These are phyloP conservation scores for Molanna angustata DNA, from an alignment of 2,888 invertebrate genomes.

Conservation along the genomic window DNA sequence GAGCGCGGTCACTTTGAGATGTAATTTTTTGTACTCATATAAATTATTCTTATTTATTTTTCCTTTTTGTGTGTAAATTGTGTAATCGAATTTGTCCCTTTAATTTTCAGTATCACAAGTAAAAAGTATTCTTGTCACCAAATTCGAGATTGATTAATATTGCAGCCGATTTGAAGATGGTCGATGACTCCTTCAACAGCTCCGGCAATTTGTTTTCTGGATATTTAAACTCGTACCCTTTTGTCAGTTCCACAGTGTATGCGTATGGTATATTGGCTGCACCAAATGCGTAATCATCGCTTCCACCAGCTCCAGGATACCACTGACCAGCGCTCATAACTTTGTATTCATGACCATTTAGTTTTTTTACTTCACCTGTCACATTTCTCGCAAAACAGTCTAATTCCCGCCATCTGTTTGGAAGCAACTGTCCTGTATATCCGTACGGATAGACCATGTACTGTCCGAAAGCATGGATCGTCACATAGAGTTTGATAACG, in stretches of 20 bases:
- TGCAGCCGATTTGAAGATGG: constrained; percentile 2
- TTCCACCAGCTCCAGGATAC: constrained; percentile 61
- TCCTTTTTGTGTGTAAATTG: too few species aligned
- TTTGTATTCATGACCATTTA: constrained; percentile 48
- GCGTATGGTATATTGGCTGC: constrained; percentile 53
- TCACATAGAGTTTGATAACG: constrained; percentile 62
- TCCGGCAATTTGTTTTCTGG: constrained; percentile 49
- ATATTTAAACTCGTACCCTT: constrained; percentile 61
- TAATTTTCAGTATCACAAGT: too few species aligned
- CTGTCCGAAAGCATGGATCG: constrained; percentile 67
- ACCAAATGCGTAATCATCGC: constrained; percentile 61
- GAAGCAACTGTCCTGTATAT: constrained; percentile 50
- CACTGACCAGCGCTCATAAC: constrained; percentile 55
- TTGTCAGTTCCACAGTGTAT: constrained; percentile 61
- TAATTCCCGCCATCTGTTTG: constrained; percentile 50
- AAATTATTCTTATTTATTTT: too few species aligned
- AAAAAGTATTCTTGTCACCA: background rate
- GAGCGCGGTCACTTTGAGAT: too few species aligned
- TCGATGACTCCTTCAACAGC: background rate
- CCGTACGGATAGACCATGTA: constrained; percentile 65
- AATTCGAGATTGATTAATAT: background rate
- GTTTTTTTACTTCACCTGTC: constrained; percentile 35
- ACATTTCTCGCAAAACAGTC: constrained; percentile 45
- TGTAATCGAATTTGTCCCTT: too few species aligned
- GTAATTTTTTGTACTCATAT: too few species aligned